These are phyloP conservation scores for Tolmerus cingulatus DNA, from an alignment of 2,888 invertebrate species.

Conservation along the genomic window DNA sequence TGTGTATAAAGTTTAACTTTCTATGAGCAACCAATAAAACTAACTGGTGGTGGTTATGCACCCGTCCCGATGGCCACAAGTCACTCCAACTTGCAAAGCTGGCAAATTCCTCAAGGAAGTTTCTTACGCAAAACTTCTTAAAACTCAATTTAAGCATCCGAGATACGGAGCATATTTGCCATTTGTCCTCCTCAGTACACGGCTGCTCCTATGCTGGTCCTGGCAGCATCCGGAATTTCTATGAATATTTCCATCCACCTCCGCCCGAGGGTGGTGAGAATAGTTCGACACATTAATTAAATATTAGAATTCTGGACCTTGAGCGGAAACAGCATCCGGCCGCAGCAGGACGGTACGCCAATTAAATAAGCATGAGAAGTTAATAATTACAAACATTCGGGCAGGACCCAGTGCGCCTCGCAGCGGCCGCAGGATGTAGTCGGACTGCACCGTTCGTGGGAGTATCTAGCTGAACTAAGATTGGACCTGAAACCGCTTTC, in stretches of 20 bases:
- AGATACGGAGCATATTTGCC: background rate
- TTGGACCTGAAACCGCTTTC: background rate
- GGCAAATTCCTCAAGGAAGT: background rate
- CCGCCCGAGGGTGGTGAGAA: background rate
- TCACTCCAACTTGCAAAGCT: background rate
- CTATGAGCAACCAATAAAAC: background rate
- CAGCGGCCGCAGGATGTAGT: background rate
- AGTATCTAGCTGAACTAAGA: background rate
- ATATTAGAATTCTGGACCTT: background rate
- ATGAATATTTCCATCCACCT: background rate
- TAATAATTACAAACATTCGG: conserved; percentile 3
- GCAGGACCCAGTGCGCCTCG: background rate
- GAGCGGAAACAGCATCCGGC: background rate
- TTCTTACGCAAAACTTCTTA: background rate
- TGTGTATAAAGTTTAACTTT: background rate
- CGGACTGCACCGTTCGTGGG: background rate
- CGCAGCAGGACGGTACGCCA: background rate
- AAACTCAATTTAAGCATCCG: background rate
- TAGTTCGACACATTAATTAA: conserved; percentile 6
- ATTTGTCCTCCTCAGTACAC: background rate
- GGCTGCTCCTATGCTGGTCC: background rate
- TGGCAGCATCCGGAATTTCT: background rate
- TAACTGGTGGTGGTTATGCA: background rate
- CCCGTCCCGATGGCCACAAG: background rate
- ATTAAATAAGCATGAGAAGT: conserved; percentile 6